Evolutionary conservation across 2,113 vertebrate genomes (phyloP).

Genomic region (Nycticebus coucang): DNA sequence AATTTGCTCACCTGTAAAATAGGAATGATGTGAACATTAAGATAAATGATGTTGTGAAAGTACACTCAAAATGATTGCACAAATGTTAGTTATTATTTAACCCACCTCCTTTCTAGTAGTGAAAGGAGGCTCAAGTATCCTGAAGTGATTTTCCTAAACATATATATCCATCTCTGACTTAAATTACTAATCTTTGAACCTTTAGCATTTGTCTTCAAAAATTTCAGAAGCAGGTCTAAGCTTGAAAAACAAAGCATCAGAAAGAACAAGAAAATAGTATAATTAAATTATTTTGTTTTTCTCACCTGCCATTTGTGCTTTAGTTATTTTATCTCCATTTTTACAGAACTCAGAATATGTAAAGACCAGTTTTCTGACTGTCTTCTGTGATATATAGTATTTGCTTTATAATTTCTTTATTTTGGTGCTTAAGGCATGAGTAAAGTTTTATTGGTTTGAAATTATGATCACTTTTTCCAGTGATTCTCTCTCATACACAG

Average conservation of each 20-base stretch:
- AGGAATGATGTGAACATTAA: not conserved
- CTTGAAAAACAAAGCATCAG: not conserved
- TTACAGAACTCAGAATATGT: not conserved
- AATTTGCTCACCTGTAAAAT: not conserved
- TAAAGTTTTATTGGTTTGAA: constrained; percentile 43
- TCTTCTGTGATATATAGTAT: not conserved
- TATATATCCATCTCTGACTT: not conserved
- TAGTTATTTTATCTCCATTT: not conserved
- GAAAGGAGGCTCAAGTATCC: not conserved
- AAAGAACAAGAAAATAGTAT: not conserved
- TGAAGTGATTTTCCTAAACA: not conserved
- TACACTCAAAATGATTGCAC: not conserved
- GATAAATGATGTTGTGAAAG: not conserved
- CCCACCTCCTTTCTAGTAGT: not conserved
- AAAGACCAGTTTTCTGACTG: not conserved
- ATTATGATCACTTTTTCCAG: not conserved
- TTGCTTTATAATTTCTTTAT: not conserved
- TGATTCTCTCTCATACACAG: not conserved
- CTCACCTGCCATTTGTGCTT: not conserved
- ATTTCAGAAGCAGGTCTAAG: not conserved
- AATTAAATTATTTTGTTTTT: not conserved
- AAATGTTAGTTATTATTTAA: not conserved
- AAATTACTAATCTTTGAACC: not conserved
- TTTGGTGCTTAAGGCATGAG: not conserved
- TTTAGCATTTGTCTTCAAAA: not conserved